A percentile compares a stretch with the other conserved stretches of the same genome.
Evolutionary conservation across 1,140 invertebrate species (phyloP).

Genomic region (Aporrectodea caliginosa): DNA sequence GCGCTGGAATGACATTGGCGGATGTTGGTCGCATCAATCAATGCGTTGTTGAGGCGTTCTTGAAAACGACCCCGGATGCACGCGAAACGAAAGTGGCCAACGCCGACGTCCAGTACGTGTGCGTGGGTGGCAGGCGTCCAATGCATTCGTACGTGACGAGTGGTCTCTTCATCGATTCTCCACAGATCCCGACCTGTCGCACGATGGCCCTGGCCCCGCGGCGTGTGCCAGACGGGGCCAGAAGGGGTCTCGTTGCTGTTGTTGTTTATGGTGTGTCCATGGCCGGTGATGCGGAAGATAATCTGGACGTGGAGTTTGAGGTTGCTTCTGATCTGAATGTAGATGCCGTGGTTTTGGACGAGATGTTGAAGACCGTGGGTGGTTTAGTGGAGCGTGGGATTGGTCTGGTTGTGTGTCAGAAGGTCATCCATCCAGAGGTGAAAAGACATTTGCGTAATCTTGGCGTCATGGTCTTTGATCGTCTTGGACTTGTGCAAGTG

Average conservation of each 20-base stretch:
- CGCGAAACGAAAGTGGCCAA: not conserved
- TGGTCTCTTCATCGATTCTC: conserved; percentile 7
- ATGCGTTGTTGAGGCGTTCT: conserved; percentile 9
- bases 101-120: conserved; percentile 4
- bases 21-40: conserved; percentile 10
- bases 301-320: not conserved
- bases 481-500: not conserved
- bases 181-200: not conserved
- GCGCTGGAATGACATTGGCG: not conserved
- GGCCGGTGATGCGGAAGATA: conserved; percentile 10
- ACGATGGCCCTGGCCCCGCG: not conserved
- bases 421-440: conserved; percentile 19
- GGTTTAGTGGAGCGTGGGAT: conserved; percentile 1
- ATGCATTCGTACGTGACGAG: not conserved
- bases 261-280: conserved; percentile 11
- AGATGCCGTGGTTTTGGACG: not conserved
- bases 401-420: conserved; percentile 10
- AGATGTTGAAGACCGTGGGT: not conserved
- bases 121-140: not conserved
- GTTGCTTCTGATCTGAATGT: not conserved
- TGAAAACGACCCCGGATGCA: not conserved
- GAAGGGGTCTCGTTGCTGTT: not conserved
- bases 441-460: conserved; percentile 5
- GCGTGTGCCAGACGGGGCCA: not conserved
- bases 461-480: conserved; percentile 12